Base-by-base conservation (phyloP, 2,113 vertebrate genomes). In the Ramphastos sulfuratus region DNA sequence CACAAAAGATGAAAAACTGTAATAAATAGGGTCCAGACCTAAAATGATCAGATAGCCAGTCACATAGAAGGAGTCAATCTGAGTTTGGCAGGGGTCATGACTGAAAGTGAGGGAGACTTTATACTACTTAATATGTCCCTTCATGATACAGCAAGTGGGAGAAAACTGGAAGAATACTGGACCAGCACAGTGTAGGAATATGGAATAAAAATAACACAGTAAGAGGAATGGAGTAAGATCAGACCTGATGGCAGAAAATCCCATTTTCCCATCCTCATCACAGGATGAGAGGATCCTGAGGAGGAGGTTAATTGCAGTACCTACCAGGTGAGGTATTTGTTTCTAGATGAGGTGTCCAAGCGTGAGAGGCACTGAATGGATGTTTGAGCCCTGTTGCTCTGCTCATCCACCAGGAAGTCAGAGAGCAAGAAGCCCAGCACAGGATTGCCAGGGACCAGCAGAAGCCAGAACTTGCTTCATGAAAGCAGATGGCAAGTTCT, bases 401-500 rank as follows among this genome's bases (percentile, higher is more conserved):
- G 54, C 70, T 81, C 65, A 67, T 64, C 56, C 76, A 16, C 1
- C 2, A 70, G 46, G 65, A 81, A 83, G 27, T 1, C 0, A 0
- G 64, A 44, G 71, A 54, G 35, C 1, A 11, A 75, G 66, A 73
- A 85, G 55, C 30, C 24, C 67, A 63, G 75, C 2, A 6, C 64
- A 72, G 12, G 39, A 54, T 13, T 80, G 64, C 54, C 5, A 16
- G 71, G 31, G 31, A 93, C 58, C 78, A 76, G 61, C 89, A 92
- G 82, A 70, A 75, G 30, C 73, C 12, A 2, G 63, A 93, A 77
- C 15, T 50, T 35, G 18, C 67, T 70, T 55, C n/a, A 46, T 2
- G 13, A 55, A 55, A 89, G 82, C 74, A 80, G 81, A 75, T 25
- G 12, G 73, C 92, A 78, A 81, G 88, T 33, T 78, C 54, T 35